Evolutionary conservation across 1,140 invertebrate genomes (phyloP), one percentile per base, ranked within the genome.

Genomic region (Lucilia sericata): DNA sequence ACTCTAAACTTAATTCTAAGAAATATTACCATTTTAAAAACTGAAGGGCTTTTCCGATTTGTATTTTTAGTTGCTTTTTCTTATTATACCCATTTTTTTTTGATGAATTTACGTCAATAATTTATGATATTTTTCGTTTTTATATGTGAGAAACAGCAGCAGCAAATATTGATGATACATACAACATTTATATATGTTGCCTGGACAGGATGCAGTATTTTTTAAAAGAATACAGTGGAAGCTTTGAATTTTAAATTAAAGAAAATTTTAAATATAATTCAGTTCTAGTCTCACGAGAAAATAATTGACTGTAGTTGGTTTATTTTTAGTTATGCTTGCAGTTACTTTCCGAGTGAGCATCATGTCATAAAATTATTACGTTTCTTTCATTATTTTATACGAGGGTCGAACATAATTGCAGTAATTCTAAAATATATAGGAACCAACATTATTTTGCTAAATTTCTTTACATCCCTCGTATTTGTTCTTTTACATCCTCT

Each of bases 41-140:
- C 25, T 30, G 25, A 30, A 30, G 25, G 25, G 25, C 10, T 10
- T 42, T 2, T 5, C 10, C 42, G 42, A 42, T 42, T 42, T 42
- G 42, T 42, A 42, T 42, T 55, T 55, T 55, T 12, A 55, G 51
- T 55, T 55, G 17, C 1, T 19, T 70, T 51, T 55, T 10, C 14
- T 70, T 2, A 1, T 70, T 70, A 25, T 70, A n/a, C 51, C 14
- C 14, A n/a, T 60, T 17, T 60, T 60, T 30, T 75, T 30, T 42
- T 76, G 75, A 76, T 42, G 75, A 47, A 42, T 21, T 76, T 36
- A 76, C 75, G 30, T 36, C 75, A 76, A 76, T 36, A 42, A 76
- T 47, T 76, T 42, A 55, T 55, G 42, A 42, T 42, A 42, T 55
- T 55, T 55, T 55, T 55, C 51, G 0, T 55, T 55, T 55, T 55